Evolutionary conservation across 37 sponge, comb jelly and placozoan species (phyloP).

Genomic region (Axinella damicornis): DNA sequence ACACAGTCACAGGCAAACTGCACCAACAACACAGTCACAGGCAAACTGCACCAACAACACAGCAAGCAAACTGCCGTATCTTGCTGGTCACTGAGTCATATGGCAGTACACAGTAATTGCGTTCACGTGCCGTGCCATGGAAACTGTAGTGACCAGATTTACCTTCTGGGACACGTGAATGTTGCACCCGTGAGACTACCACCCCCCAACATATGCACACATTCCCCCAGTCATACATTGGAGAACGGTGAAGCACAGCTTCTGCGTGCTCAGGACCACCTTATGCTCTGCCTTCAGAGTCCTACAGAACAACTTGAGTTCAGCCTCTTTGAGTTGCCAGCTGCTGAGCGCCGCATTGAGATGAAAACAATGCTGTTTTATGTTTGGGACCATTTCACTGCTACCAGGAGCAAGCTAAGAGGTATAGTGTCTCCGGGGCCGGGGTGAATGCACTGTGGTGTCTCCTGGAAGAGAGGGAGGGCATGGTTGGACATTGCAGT

Average conservation of each 20-base stretch:
- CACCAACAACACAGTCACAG: no score
- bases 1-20: no score
- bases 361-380: constrained; percentile 33
- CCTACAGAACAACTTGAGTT: constrained; percentile 25
- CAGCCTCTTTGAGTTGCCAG: constrained; percentile 36
- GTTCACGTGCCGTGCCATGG: no score
- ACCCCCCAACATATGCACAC: background rate
- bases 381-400: constrained; percentile 15
- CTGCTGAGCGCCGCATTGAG: constrained; percentile 25
- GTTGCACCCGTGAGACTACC: background rate
- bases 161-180: background rate
- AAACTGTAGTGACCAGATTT: no score
- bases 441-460: no score
- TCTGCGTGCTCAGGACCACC: constrained; percentile 2
- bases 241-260: constrained; percentile 31
- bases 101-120: no score
- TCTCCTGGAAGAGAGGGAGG: no score
- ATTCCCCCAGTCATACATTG: constrained; percentile 10
- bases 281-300: constrained; percentile 17
- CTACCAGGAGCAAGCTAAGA: constrained; percentile 18
- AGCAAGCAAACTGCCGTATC: no score
- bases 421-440: background rate
- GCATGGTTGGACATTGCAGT: no score
- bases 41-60: no score
- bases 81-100: no score